Percentiles rank a stretch among this genome's conserved stretches.
Conservation (phyloP, 2,888 invertebrate genomes). For the Carabus problematicus region DNA sequence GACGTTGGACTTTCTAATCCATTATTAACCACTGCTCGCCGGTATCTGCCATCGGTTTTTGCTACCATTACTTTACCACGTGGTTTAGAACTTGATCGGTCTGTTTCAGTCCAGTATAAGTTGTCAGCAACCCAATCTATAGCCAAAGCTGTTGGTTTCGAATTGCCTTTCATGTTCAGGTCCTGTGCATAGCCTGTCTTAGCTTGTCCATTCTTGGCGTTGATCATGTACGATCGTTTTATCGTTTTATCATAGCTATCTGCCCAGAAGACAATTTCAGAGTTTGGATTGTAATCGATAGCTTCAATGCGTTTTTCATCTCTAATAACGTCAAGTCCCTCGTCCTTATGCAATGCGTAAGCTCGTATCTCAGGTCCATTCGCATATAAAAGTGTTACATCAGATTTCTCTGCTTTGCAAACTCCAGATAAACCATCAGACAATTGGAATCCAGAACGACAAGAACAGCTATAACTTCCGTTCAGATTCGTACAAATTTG, state of each 20-base stretch:
- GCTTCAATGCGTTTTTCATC: conserved; percentile 91
- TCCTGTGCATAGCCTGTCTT: conserved; percentile 87
- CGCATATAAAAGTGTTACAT: conserved; percentile 75
- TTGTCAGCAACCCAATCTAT: conserved; percentile 95
- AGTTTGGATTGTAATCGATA: conserved; percentile 85
- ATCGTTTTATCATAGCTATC: conserved; percentile 91
- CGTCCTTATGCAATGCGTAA: conserved; percentile 69
- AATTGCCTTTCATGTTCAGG: conserved; percentile 81
- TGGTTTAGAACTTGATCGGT: conserved; percentile 76
- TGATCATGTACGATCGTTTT: conserved; percentile 89
- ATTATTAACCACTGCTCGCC: conserved; percentile 78
- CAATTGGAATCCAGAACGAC: conserved; percentile 80
- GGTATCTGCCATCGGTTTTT: conserved; percentile 87
- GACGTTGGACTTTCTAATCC: conserved; percentile 88
- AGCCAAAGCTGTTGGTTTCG: conserved; percentile 87
- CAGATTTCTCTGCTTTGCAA: conserved; percentile 74
- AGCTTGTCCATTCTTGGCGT: conserved; percentile 77
- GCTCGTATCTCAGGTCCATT: conserved; percentile 89
- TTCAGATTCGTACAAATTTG: conserved; percentile 93
- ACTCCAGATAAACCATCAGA: conserved; percentile 82
- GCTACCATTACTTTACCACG: conserved; percentile 86
- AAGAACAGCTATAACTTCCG: conserved; percentile 87
- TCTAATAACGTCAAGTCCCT: conserved; percentile 78
- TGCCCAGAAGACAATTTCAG: conserved; percentile 93
- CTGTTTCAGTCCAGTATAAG: conserved; percentile 92